These are phyloP conservation scores for Frieseomelitta varia DNA, from an alignment of 1,140 invertebrate genomes.

Conservation along the genomic window DNA sequence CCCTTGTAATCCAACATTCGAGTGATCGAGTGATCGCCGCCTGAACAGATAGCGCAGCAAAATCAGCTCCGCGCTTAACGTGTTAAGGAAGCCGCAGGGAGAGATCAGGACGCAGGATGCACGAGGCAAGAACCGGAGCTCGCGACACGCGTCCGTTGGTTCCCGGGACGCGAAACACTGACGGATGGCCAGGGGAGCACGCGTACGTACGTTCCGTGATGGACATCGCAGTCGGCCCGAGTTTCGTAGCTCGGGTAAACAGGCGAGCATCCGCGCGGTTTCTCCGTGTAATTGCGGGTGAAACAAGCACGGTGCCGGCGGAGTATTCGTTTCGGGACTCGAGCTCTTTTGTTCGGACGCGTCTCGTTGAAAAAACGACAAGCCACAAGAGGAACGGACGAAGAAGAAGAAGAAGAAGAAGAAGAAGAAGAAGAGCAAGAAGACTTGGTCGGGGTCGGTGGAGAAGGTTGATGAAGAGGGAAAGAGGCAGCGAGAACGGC, in stretches of 20 bases:
- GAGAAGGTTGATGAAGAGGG: neutral
- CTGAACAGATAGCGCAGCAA: too few relatives aligned
- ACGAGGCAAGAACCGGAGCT: neutral
- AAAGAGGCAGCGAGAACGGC: slow-evolving; percentile 36
- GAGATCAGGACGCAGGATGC: too few relatives aligned
- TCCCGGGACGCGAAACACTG: neutral
- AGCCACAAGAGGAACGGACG: neutral
- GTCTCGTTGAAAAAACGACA: slow-evolving; percentile 29
- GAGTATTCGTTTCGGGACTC: slow-evolving; percentile 38
- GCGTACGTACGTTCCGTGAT: neutral
- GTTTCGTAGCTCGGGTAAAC: slow-evolving; percentile 50
- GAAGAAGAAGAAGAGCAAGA: neutral
- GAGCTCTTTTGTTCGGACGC: slow-evolving; percentile 53
- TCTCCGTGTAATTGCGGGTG: slow-evolving; percentile 55
- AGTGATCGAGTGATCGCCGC: too few relatives aligned
- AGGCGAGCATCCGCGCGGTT: slow-evolving; percentile 19
- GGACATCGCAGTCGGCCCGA: neutral
- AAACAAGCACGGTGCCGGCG: slow-evolving; percentile 34
- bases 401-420: neutral
- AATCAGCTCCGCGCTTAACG: too few relatives aligned
- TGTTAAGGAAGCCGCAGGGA: neutral
- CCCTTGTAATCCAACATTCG: too few relatives aligned
- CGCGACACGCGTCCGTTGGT: neutral
- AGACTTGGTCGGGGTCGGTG: neutral
- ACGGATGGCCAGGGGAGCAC: slow-evolving; percentile 20